phyloP scores from a whole-genome alignment of 2,888 invertebrate genomes.

The Sabellastarte sp. region DNA sequence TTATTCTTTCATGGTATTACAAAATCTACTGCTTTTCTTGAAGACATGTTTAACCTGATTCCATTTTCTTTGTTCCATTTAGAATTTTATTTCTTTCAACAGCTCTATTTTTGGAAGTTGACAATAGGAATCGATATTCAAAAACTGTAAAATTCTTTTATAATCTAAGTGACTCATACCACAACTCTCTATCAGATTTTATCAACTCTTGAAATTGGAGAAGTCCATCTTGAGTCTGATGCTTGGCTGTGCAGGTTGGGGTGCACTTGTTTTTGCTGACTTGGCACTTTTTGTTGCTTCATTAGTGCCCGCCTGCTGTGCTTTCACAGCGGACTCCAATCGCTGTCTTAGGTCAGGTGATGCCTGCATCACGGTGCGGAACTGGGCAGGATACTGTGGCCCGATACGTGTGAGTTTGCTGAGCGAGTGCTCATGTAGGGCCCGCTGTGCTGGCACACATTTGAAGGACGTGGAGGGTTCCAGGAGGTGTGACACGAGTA shows the following conservation, averaged over 20 bases:
- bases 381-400: slow-evolving; percentile 90
- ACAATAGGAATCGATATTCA: too few species aligned
- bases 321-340: slow-evolving; percentile 81
- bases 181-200: too few species aligned
- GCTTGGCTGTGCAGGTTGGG: slow-evolving; percentile 60
- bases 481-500: slow-evolving; percentile 81
- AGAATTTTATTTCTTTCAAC: too few species aligned
- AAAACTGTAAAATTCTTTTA: too few species aligned
- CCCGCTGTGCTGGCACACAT: slow-evolving; percentile 9
- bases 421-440: slow-evolving; percentile 83
- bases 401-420: slow-evolving; percentile 88
- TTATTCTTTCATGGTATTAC: too few species aligned
- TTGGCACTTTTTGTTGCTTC: slow-evolving; percentile 13
- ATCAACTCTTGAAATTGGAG: slow-evolving; percentile 71
- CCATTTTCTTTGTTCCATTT: too few species aligned
- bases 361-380: slow-evolving; percentile 85
- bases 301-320: slow-evolving; percentile 62
- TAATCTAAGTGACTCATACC: too few species aligned
- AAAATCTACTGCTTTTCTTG: too few species aligned
- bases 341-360: slow-evolving; percentile 77
- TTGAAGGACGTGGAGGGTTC: slow-evolving; percentile 56
- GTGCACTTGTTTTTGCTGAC: slow-evolving; percentile 20
- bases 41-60: too few species aligned
- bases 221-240: slow-evolving; percentile 94
- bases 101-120: too few species aligned